Conservation (phyloP, 2,888 invertebrate species). For the Escarpia spicata region DNA sequence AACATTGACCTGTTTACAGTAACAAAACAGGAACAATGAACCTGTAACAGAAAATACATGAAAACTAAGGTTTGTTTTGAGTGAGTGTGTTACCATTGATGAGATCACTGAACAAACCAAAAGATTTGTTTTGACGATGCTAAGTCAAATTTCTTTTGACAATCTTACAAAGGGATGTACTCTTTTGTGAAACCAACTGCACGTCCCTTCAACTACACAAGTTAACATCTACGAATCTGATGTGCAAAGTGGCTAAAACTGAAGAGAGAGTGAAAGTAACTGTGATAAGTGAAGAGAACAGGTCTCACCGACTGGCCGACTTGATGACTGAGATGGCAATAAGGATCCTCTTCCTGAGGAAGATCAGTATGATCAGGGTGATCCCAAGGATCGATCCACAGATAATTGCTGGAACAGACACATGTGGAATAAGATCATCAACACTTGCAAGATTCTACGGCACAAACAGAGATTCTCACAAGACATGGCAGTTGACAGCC, state of each 20-base stretch:
- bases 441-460: not conserved
- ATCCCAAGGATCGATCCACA: slow-evolving; percentile 72
- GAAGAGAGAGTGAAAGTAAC: not conserved
- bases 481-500: no score
- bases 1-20: not conserved
- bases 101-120: no score
- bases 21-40: not conserved
- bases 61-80: no score
- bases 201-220: not conserved
- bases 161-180: no score
- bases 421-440: not conserved
- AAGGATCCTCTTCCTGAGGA: slow-evolving; percentile 81
- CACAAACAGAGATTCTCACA: no score
- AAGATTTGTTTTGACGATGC: no score
- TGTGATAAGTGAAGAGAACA: not conserved
- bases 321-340: slow-evolving; percentile 90
- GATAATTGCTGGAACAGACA: slow-evolving; percentile 69
- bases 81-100: no score
- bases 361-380: slow-evolving; percentile 75
- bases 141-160: no score
- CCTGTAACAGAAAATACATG: not conserved
- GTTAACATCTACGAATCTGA: no score
- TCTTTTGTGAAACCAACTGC: not conserved
- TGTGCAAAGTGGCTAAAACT: no score
- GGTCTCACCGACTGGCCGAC: slow-evolving; percentile 75